Evolutionary conservation across 2,888 invertebrate genomes (phyloP), one percentile per base, ranked within the genome.

Genomic region (Phanerotoma sp.): DNA sequence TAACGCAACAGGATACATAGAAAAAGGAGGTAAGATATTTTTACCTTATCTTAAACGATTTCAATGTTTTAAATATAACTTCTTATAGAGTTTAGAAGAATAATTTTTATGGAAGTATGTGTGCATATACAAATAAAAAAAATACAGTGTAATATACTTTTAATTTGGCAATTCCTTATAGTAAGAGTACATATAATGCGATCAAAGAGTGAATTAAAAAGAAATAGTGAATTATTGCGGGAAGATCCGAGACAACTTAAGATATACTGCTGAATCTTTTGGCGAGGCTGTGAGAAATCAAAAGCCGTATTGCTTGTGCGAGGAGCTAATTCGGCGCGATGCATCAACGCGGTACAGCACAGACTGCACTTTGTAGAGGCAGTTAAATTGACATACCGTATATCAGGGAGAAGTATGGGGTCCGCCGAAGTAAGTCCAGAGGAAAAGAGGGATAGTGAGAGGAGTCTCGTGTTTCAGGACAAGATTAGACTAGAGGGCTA

Each of bases 341-440:
- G 42, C 49, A 56, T 54, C 55, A 57, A 51, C 54, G 47, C 42
- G 51, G 38, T 45, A 38, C 42, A 51, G 54, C 53, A 48, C 46
- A 46, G 52, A 46, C 35, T 56, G 61, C 63, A 63, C 65, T 68
- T 66, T 62, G 65, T 62, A 55, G 59, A 60, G 59, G 62, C 65
- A 64, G 61, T 70, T 69, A 68, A 68, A 69, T 69, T 66, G 69
- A 68, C 68, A 66, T 67, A 62, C 62, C 67, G 63, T 67, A 65
- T 62, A 67, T 69, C 66, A 67, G 59, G 21, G 58, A 63, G 66
- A 69, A 65, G 65, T 64, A 66, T 65, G 61, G 61, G 51, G 54
- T 45, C 54, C 56, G 47, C 44, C 30, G 25, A n/a, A n/a, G n/a
- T 25, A 48, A 47, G 30, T 10, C 37, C 38, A 44, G 28, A 32